phyloP scores from a whole-genome alignment of 2,113 vertebrate genomes.

The Suncus etruscus region DNA sequence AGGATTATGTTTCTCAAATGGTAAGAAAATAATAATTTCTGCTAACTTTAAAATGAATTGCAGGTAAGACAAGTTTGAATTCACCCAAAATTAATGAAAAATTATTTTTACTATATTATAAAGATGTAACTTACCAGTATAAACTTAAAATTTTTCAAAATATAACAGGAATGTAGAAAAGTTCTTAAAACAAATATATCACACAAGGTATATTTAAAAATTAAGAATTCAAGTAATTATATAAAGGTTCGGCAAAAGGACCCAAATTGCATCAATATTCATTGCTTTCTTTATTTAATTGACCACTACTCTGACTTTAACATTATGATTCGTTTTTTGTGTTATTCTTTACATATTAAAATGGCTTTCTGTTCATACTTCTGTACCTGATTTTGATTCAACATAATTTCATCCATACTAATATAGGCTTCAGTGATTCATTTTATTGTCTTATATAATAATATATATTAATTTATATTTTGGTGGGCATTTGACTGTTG shows the following conservation, averaged over 20 bases:
- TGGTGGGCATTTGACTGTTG: background rate
- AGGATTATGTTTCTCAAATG: conserved; percentile 42
- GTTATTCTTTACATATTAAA: background rate
- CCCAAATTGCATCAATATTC: background rate
- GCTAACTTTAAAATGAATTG: conserved; percentile 45
- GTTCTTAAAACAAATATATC: conserved; percentile 14
- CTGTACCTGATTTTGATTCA: background rate
- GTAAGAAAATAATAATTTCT: conserved; percentile 66
- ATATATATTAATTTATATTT: background rate
- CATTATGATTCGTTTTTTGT: background rate
- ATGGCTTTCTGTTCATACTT: background rate
- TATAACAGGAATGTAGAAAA: background rate
- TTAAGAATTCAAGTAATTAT: background rate
- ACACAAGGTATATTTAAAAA: conserved; percentile 10
- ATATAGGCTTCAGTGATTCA: background rate
- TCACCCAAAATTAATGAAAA: conserved; percentile 57
- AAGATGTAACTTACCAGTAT: conserved; percentile 5
- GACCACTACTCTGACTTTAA: background rate
- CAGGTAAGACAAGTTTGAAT: conserved; percentile 17
- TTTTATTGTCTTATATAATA: background rate
- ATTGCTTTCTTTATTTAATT: background rate
- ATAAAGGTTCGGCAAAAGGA: background rate
- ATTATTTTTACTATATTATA: conserved; percentile 23
- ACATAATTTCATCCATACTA: background rate
- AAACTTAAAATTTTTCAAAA: background rate